Evolutionary conservation across 2,113 vertebrate species (phyloP).

Genomic region (human (Homo sapiens)): GRCh38 chr9:30277501-30278000

Average conservation of each 20-base stretch:
- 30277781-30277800: background rate
- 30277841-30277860: background rate
- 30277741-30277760: background rate
- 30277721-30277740: background rate
- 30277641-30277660: background rate
- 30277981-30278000: background rate
- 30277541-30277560: background rate
- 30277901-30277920: background rate
- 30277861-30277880: background rate
- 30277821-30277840: background rate
- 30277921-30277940: background rate
- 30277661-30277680: background rate
- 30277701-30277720: background rate
- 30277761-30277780: background rate
- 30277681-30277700: background rate
- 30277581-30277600: background rate
- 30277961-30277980: background rate
- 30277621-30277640: background rate
- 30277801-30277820: background rate
- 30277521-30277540: background rate
- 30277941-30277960: background rate
- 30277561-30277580: background rate
- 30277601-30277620: background rate
- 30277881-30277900: background rate
- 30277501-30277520: background rate